These are phyloP conservation scores for Pandemis corylana DNA, from an alignment of 2,888 invertebrate genomes.

Conservation along the genomic window DNA sequence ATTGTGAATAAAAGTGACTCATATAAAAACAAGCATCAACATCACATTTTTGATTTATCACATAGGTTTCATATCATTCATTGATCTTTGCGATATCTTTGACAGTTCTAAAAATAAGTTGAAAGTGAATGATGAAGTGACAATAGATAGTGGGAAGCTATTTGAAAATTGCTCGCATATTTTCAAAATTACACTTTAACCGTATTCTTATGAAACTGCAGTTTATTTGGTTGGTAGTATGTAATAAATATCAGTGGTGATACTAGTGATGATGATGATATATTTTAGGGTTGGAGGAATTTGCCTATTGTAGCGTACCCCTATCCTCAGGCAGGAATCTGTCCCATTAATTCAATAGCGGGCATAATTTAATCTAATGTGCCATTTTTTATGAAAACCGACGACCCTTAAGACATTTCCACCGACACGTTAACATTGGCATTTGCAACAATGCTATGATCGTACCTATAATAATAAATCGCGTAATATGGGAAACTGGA, in stretches of 20 bases:
- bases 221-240: no score
- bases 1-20: neutral
- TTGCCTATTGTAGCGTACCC: no score
- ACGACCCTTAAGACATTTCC: conserved; percentile 1
- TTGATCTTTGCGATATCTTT: neutral
- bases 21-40: neutral
- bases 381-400: neutral
- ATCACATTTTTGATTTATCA: neutral
- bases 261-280: no score
- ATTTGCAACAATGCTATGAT: conserved; percentile 26
- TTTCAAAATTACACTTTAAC: no score
- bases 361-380: no score
- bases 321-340: no score
- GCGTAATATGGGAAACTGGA: conserved; percentile 34
- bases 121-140: neutral
- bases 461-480: conserved; percentile 37
- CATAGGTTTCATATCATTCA: neutral
- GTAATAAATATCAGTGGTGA: no score
- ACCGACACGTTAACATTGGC: conserved; percentile 22
- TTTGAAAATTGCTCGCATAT: neutral
- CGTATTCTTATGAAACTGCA: neutral
- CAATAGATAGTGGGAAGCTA: neutral
- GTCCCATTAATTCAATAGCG: no score
- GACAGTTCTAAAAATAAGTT: conserved; percentile 10
- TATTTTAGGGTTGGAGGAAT: no score